phyloP scores from a whole-genome alignment of 2,113 vertebrate species.

The Rutilus rutilus region DNA sequence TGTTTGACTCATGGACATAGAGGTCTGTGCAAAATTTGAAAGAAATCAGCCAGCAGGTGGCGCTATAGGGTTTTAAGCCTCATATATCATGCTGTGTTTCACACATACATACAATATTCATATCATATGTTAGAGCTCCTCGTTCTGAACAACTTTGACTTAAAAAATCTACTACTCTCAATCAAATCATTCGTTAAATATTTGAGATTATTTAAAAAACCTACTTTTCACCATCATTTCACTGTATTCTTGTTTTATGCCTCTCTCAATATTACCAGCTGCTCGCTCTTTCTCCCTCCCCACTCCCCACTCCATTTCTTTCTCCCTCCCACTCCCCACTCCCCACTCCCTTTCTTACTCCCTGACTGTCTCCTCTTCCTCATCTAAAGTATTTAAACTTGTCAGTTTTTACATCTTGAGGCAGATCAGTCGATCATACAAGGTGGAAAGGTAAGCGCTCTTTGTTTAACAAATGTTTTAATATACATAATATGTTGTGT shows the following conservation, averaged over 20 bases:
- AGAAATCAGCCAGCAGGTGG: no score
- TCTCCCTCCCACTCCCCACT: background rate
- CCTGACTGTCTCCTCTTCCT: background rate
- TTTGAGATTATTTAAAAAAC: no score
- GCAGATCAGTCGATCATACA: background rate
- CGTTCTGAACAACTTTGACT: no score
- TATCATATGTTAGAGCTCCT: no score
- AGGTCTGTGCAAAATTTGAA: no score
- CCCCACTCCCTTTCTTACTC: background rate
- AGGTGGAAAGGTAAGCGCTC: background rate
- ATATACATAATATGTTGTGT: background rate
- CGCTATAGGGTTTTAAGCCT: no score
- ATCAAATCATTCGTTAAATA: no score
- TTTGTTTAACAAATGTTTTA: background rate
- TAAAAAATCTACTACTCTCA: no score
- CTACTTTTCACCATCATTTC: background rate
- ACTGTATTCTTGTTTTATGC: background rate
- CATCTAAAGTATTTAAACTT: conserved; percentile 27
- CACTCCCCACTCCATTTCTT: background rate
- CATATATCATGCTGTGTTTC: no score
- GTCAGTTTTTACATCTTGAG: background rate
- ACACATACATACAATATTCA: no score
- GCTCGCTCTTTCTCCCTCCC: background rate
- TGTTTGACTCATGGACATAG: no score
- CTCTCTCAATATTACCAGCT: background rate